A percentile compares a stretch with the other conserved stretches of the same genome.
Conservation (phyloP, 2,797 vertebrate species). For the Phrynocephalus guinanensis region DNA sequence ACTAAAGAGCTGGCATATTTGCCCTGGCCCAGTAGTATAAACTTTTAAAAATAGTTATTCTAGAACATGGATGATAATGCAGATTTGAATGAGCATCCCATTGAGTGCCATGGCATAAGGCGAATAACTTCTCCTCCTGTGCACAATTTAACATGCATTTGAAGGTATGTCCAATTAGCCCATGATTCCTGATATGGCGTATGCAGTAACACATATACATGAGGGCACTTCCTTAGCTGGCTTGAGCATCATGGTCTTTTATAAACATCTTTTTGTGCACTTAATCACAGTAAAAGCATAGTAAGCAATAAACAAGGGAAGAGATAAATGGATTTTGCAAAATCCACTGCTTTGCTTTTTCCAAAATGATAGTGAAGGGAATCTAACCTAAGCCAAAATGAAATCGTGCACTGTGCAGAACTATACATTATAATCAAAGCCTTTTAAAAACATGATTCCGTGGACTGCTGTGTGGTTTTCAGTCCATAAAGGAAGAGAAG, state of each 20-base stretch:
- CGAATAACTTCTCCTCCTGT: neutral
- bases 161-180: neutral
- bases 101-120: neutral
- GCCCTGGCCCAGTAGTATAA: neutral
- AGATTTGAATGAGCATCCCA: neutral
- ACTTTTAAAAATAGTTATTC: neutral
- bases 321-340: neutral
- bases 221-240: neutral
- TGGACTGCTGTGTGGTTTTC: constrained; percentile 31
- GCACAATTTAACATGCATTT: neutral
- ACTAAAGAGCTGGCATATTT: neutral
- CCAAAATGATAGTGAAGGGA: neutral
- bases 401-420: neutral
- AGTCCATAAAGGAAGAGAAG: constrained; percentile 39
- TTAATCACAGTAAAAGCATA: neutral
- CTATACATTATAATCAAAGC: constrained; percentile 39
- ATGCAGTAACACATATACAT: neutral
- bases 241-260: neutral
- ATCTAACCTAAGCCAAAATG: constrained; percentile 14
- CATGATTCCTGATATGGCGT: too few species aligned
- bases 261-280: neutral
- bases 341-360: neutral
- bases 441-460: constrained; percentile 13
- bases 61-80: neutral
- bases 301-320: constrained; percentile 3